Conservation (phyloP, 1,140 invertebrate genomes). For the Adelges cooleyi region DNA sequence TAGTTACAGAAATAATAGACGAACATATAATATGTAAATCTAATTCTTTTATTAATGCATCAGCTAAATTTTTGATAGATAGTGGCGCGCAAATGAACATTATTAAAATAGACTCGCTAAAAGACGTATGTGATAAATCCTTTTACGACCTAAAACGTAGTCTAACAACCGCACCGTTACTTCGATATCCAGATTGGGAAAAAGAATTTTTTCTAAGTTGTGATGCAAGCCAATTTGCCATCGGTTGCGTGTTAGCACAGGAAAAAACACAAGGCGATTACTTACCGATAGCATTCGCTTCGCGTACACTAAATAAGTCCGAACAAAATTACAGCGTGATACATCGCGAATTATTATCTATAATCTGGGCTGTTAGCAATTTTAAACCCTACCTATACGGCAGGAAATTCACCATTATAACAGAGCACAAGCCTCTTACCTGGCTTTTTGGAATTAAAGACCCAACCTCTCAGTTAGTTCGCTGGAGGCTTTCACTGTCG, state of each 20-base stretch:
- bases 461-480: neutral
- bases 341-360: conserved; percentile 43
- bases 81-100: too few relatives aligned
- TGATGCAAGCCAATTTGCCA: conserved; percentile 35
- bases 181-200: too few relatives aligned
- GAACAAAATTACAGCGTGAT: conserved; percentile 33
- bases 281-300: conserved; percentile 35
- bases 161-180: conserved; percentile 35
- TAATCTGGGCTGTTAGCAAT: conserved; percentile 35
- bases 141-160: neutral
- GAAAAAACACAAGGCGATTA: conserved; percentile 31
- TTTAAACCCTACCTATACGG: neutral
- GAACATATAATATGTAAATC: too few relatives aligned
- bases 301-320: conserved; percentile 31
- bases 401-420: neutral
- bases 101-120: too few relatives aligned
- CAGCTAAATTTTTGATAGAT: too few relatives aligned
- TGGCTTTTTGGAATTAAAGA: neutral
- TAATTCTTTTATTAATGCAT: too few relatives aligned
- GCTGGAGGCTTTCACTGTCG: neutral
- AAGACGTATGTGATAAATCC: neutral
- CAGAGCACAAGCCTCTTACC: neutral
- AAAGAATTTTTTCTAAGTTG: conserved; percentile 36
- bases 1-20: too few relatives aligned
- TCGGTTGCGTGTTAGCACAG: conserved; percentile 36